Conservation (phyloP, 2,888 invertebrate genomes). For the Mamestra brassicae region DNA sequence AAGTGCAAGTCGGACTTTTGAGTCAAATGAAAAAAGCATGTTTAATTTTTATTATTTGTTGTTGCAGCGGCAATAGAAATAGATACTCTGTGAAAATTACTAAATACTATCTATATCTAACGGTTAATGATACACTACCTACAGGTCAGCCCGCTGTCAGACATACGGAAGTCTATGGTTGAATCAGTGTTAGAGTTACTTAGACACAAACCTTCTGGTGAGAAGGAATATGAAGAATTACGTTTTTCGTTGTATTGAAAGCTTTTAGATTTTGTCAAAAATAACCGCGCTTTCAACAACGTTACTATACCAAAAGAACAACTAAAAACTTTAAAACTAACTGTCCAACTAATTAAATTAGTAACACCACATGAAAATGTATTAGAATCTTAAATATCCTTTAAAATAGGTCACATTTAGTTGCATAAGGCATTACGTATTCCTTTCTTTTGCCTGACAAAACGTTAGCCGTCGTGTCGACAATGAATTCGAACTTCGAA, state of each 20-base stretch:
- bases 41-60: too few species aligned
- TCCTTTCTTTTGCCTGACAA: conserved; percentile 62
- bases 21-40: too few species aligned
- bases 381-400: conserved; percentile 56
- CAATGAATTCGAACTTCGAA: conserved; percentile 61
- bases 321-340: conserved; percentile 9
- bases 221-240: too few species aligned
- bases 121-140: too few species aligned
- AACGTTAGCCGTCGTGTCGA: conserved; percentile 60
- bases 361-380: conserved; percentile 42
- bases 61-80: too few species aligned
- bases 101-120: too few species aligned
- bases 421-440: conserved; percentile 66
- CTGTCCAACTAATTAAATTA: conserved; percentile 50
- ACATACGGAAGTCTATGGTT: too few species aligned
- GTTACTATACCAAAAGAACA: not conserved
- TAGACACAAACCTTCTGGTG: too few species aligned
- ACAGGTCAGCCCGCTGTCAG: too few species aligned
- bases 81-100: too few species aligned
- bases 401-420: conserved; percentile 63
- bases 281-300: not conserved
- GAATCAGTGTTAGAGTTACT: too few species aligned
- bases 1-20: too few species aligned
- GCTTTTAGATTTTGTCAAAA: not conserved
- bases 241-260: not conserved